These are phyloP conservation scores for Drosophila nigritarsus DNA, from an alignment of 2,888 invertebrate species.

Conservation along the genomic window DNA sequence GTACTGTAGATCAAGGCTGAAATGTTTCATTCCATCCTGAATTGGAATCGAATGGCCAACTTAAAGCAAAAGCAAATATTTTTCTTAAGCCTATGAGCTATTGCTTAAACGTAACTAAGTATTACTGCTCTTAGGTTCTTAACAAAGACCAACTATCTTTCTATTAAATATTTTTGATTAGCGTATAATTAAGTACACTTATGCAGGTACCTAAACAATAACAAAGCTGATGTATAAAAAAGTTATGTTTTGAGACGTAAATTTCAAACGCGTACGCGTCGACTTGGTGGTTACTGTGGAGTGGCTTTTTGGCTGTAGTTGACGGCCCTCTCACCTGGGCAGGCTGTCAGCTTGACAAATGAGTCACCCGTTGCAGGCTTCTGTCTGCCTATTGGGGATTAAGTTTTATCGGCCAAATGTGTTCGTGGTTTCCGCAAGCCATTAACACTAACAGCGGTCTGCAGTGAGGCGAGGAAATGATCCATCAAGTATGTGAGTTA, in stretches of 20 bases:
- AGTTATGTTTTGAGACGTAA: background rate
- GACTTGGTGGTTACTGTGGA: slow-evolving; percentile 23
- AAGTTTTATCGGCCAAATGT: slow-evolving; percentile 9
- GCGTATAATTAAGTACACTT: background rate
- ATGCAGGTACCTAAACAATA: background rate
- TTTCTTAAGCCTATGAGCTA: background rate
- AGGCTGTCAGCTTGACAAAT: slow-evolving; percentile 61
- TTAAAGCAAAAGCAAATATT: background rate
- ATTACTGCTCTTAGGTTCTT: background rate
- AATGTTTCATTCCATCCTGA: background rate
- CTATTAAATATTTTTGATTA: background rate
- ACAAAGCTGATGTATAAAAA: background rate
- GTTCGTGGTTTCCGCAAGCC: slow-evolving; percentile 56
- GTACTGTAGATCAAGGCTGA: background rate
- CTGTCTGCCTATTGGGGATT: slow-evolving; percentile 10
- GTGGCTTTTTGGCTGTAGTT: background rate
- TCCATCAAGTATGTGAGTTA: slow-evolving; percentile 72
- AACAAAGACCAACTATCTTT: background rate
- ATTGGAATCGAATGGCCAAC: background rate
- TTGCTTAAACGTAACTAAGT: background rate
- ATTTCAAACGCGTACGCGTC: slow-evolving; percentile 1
- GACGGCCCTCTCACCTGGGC: slow-evolving; percentile 36
- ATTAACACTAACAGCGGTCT: background rate
- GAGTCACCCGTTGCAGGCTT: slow-evolving; percentile 55
- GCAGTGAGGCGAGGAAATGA: slow-evolving; percentile 68